phyloP scores from a whole-genome alignment of 2,888 invertebrate species.

The Volucella inanis region DNA sequence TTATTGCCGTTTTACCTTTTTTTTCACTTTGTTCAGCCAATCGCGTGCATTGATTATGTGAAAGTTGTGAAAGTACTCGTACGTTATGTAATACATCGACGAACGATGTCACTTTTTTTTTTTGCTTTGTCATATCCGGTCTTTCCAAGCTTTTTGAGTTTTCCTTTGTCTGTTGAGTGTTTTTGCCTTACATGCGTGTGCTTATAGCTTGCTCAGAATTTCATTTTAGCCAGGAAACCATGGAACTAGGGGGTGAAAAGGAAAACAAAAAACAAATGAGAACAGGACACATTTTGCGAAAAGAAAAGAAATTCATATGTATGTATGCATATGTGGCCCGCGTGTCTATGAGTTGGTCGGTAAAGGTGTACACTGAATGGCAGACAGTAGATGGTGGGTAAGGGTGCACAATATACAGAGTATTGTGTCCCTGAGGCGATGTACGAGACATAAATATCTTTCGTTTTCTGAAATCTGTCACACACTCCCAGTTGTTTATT shows the following conservation, averaged over 20 bases:
- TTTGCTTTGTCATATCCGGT: slow-evolving; percentile 40
- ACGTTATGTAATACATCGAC: slow-evolving; percentile 56
- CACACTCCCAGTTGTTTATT: slow-evolving; percentile 68
- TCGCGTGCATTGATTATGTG: slow-evolving; percentile 70
- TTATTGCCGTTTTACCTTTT: not conserved
- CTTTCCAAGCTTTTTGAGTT: not conserved
- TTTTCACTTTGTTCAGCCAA: slow-evolving; percentile 61
- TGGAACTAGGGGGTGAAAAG: not conserved
- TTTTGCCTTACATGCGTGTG: slow-evolving; percentile 36
- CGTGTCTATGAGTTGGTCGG: not conserved
- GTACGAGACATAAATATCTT: slow-evolving; percentile 19
- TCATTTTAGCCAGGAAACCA: slow-evolving; percentile 22
- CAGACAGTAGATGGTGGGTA: too few species aligned
- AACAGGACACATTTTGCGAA: slow-evolving; percentile 36
- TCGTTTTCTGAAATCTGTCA: slow-evolving; percentile 55
- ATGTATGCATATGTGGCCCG: not conserved
- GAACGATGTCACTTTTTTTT: slow-evolving; percentile 35
- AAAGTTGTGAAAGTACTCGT: not conserved
- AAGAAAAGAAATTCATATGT: slow-evolving; percentile 17
- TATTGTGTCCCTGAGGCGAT: slow-evolving; percentile 46
- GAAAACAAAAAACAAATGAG: slow-evolving; percentile 10
- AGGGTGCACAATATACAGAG: too few species aligned
- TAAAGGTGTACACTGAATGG: too few species aligned
- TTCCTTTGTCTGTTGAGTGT: not conserved
- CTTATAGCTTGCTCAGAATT: slow-evolving; percentile 57